These are phyloP conservation scores for Azemiops feae DNA, from an alignment of 2,113 vertebrate genomes.

Conservation along the genomic window DNA sequence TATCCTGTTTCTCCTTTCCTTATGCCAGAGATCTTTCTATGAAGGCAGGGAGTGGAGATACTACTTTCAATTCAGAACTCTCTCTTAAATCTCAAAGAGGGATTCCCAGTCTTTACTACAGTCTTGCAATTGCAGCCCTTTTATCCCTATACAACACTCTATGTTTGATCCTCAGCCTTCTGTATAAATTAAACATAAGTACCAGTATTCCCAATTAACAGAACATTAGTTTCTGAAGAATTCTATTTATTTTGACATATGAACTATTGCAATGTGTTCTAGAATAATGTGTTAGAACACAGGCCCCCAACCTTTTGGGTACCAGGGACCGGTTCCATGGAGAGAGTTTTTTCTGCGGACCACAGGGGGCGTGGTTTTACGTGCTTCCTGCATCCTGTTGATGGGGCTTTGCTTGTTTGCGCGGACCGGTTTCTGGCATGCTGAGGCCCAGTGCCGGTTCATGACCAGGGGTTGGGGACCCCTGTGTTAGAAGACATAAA, in stretches of 20 bases:
- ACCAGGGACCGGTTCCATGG: no score
- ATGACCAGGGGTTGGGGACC: no score
- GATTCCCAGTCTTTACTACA: neutral
- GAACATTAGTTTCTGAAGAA: neutral
- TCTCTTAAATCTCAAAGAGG: neutral
- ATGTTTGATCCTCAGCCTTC: neutral
- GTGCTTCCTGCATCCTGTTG: no score
- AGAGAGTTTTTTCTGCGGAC: no score
- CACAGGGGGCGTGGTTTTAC: no score
- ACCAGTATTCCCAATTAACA: no score
- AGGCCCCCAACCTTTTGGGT: no score
- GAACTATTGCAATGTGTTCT: neutral
- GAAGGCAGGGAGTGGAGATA: neutral
- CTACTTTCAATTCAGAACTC: neutral
- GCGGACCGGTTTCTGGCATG: no score
- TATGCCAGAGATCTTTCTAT: neutral
- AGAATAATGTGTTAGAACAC: neutral
- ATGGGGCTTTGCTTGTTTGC: no score
- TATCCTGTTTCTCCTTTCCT: neutral
- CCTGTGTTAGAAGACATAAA: neutral
- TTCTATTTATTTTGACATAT: neutral
- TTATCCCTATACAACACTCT: neutral
- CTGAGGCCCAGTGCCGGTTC: no score
- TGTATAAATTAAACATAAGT: neutral
- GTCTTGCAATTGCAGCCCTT: neutral